Conservation (phyloP, 1,140 invertebrate genomes). For the Anastatus disparis region DNA sequence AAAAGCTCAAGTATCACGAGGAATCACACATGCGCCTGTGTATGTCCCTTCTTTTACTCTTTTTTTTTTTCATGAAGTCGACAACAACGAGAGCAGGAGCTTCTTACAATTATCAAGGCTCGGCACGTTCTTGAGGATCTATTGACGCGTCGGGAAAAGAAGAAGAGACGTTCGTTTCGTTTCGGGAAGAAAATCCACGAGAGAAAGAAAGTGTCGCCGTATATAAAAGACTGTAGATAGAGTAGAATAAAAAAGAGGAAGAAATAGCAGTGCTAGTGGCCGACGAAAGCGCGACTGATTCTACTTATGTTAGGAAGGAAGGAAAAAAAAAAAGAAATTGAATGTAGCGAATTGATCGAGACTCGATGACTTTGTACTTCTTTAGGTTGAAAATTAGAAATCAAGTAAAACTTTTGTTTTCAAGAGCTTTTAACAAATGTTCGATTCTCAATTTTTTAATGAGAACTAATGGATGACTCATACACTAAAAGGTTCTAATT, state of each 20-base stretch:
- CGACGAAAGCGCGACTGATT: constrained; percentile 10
- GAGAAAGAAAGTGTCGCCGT: neutral
- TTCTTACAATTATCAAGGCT: constrained; percentile 40
- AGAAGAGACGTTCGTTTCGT: constrained; percentile 38
- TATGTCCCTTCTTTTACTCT: no score
- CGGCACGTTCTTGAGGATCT: constrained; percentile 44
- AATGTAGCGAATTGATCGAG: neutral
- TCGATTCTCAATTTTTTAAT: no score
- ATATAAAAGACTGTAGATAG: neutral
- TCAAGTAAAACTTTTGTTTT: no score
- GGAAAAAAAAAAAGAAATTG: neutral
- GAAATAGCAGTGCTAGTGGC: neutral
- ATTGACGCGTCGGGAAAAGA: constrained; percentile 22
- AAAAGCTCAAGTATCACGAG: neutral
- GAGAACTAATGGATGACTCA: no score
- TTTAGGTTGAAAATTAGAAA: neutral
- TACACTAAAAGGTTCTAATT: no score
- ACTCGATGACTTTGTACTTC: neutral
- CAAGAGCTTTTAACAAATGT: no score
- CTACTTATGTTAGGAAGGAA: neutral
- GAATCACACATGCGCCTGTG: neutral
- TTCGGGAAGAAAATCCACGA: constrained; percentile 36
- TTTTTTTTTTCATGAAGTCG: neutral
- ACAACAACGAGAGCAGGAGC: no score
- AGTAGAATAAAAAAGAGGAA: neutral